phyloP scores from a whole-genome alignment of 2,888 invertebrate species.

The Theretra japonica region DNA sequence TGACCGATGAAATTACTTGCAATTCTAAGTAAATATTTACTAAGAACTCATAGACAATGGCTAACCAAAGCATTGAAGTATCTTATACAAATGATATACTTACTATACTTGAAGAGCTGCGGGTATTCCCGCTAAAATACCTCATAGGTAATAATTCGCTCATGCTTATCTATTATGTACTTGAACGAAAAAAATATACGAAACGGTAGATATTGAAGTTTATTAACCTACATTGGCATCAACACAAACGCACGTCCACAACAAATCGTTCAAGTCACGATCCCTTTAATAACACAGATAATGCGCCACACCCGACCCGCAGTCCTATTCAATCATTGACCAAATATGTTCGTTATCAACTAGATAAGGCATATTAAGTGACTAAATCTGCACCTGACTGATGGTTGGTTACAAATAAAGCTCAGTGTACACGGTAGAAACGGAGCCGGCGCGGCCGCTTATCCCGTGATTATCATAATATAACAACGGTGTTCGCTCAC shows the following conservation, averaged over 20 bases:
- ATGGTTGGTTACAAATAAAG: constrained; percentile 29
- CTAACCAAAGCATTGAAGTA: too few relatives aligned
- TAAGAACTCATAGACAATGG: too few relatives aligned
- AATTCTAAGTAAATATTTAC: too few relatives aligned
- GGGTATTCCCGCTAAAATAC: too few relatives aligned
- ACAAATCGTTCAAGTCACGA: background rate
- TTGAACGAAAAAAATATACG: too few relatives aligned
- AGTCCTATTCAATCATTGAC: background rate
- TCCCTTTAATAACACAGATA: constrained; percentile 10
- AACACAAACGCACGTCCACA: background rate
- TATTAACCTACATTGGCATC: background rate
- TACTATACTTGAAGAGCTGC: too few relatives aligned
- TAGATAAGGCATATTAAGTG: constrained; percentile 10
- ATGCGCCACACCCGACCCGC: background rate
- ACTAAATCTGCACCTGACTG: constrained; percentile 25
- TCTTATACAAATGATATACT: too few relatives aligned
- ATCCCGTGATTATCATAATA: constrained; percentile 44
- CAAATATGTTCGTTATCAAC: constrained; percentile 9
- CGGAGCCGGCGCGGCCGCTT: constrained; percentile 23
- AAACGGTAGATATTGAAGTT: too few relatives aligned
- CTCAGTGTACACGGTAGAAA: constrained; percentile 20
- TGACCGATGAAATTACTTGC: too few relatives aligned
- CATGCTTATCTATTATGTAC: too few relatives aligned
- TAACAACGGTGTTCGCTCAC: constrained; percentile 38
- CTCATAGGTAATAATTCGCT: too few relatives aligned